Base-by-base conservation (phyloP, 2,888 invertebrate genomes). In the Lochmaea capreae region DNA sequence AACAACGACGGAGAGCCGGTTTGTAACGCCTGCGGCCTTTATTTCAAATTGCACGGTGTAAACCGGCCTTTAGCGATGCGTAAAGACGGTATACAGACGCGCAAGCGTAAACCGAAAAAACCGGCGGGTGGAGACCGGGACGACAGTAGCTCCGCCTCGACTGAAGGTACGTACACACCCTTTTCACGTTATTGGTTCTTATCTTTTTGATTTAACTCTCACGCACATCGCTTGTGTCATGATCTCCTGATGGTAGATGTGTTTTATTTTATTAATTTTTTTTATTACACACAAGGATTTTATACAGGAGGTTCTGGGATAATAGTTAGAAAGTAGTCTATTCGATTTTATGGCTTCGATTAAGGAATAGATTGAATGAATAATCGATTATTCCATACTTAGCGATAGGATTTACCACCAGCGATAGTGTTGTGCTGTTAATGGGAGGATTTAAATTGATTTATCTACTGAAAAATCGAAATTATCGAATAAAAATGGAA, bases 1-100 rank as follows among this genome's bases (percentile, higher is more conserved):
- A 99, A 99, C 90, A 94, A 97, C 88, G 97, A 97, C 85, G 99
- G 99, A 63, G 98, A 99, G 88, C 98, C 99, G 0, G 99, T 99
- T 58, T 99, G 99, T 90, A 98, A 99, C 89, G 98, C 98, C 14
- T 98, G 98, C 87, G 98, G 98, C 0, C 91, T 98, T 67, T 98
- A 98, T 89, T 98, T 94, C 89, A 98, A 98, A 88, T 90, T 98
- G 78, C 98, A 98, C 88, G 95, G 95, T 76, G 95, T 97, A 72
- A 96, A 96, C 88, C 88, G 98, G 79, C 98, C 98, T 2, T 86
- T 96, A 83, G 96, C 97, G 22, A 98, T 98, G 97, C 92, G 97
- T 79, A 98, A 98, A 86, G 97, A 98, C 84, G 97, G 97, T 71
- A 97, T 98, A 77, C 98, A 97, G 88, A 98, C 98, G 58, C 90